Evolutionary conservation across 2,888 invertebrate species (phyloP).

Genomic region (Polyploca ridens): DNA sequence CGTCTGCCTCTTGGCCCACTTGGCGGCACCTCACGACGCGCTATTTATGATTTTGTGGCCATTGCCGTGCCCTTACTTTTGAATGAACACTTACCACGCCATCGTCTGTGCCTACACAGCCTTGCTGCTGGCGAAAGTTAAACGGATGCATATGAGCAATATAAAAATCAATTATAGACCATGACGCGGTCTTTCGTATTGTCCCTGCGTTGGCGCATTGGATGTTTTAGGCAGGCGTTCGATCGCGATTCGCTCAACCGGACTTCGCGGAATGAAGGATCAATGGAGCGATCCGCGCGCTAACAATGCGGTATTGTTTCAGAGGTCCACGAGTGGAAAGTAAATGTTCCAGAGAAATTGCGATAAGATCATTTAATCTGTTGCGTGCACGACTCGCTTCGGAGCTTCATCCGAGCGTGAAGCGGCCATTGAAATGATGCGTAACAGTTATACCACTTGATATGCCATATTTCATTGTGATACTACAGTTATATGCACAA

Average conservation of each 20-base stretch:
- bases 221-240: conserved; percentile 1
- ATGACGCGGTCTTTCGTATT: conserved; percentile 45
- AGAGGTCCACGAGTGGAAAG: conserved; percentile 52
- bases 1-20: conserved; percentile 65
- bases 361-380: conserved; percentile 65
- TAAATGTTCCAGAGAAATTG: conserved; percentile 53
- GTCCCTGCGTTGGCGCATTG: conserved; percentile 26
- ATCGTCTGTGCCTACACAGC: conserved; percentile 1
- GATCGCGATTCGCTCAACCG: conserved; percentile 21
- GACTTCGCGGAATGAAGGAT: conserved; percentile 39
- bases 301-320: conserved; percentile 71
- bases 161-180: conserved; percentile 43
- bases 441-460: conserved; percentile 33
- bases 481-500: conserved; percentile 31
- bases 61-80: conserved; percentile 64
- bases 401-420: conserved; percentile 30
- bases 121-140: conserved; percentile 37
- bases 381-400: conserved; percentile 40
- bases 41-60: conserved; percentile 71
- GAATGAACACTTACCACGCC: background rate
- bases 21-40: conserved; percentile 61
- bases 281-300: conserved; percentile 36
- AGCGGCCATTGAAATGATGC: conserved; percentile 33
- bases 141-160: conserved; percentile 40
- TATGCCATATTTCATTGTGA: conserved; percentile 25